A percentile compares a stretch with the other conserved stretches of the same genome.
Evolutionary conservation across 2,888 invertebrate genomes (phyloP).

Genomic region (Polia nebulosa): DNA sequence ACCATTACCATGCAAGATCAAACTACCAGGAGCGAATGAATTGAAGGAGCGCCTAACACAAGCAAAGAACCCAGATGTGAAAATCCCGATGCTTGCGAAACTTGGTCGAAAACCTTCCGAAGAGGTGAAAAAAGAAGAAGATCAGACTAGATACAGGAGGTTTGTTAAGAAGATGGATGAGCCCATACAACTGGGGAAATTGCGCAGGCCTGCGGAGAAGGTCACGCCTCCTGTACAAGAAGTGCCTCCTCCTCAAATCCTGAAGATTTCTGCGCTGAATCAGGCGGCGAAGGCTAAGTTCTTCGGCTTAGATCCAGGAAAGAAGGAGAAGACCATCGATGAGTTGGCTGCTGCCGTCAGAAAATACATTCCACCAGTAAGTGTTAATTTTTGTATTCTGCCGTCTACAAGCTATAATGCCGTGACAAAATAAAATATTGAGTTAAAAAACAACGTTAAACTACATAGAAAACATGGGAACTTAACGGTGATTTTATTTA

Average conservation of each 20-base stretch:
- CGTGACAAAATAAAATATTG: too few species aligned
- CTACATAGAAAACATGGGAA: too few species aligned
- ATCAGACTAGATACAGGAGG: slow-evolving; percentile 75
- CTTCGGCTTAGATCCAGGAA: slow-evolving; percentile 82
- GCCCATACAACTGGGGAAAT: slow-evolving; percentile 84
- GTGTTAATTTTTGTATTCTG: slow-evolving; percentile 65
- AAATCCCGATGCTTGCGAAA: slow-evolving; percentile 82
- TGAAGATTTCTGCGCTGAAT: slow-evolving; percentile 84
- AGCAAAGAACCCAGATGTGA: slow-evolving; percentile 82
- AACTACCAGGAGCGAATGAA: slow-evolving; percentile 76
- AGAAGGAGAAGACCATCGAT: slow-evolving; percentile 84
- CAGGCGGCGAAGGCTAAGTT: slow-evolving; percentile 87
- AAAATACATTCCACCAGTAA: slow-evolving; percentile 87
- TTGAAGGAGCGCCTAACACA: slow-evolving; percentile 78
- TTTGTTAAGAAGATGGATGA: slow-evolving; percentile 83
- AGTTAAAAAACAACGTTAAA: too few species aligned
- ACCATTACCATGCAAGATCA: slow-evolving; percentile 76
- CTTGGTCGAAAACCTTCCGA: slow-evolving; percentile 82
- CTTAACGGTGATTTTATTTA: too few species aligned
- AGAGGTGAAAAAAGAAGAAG: slow-evolving; percentile 81
- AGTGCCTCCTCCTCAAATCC: slow-evolving; percentile 73
- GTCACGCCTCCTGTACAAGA: slow-evolving; percentile 72
- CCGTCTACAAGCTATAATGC: too few species aligned
- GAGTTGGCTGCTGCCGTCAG: slow-evolving; percentile 86
- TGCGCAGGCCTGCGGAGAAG: slow-evolving; percentile 81